Conservation (phyloP, 2,888 invertebrate genomes). For the Entomobrya multifasciata region DNA sequence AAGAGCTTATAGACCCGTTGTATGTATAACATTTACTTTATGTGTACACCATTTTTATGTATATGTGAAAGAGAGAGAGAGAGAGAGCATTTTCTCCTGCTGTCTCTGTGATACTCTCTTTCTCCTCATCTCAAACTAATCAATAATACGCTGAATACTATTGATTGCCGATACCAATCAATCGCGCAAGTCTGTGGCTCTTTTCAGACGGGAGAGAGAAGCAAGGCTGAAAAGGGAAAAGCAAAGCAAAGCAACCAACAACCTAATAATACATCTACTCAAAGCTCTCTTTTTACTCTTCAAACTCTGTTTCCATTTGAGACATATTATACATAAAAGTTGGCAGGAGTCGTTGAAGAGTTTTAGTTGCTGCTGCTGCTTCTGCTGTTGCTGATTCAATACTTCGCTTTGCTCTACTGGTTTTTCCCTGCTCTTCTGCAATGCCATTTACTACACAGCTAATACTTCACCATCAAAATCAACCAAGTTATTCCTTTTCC, state of each 20-base stretch:
- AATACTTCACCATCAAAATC: slow-evolving; percentile 71
- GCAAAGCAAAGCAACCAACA: slow-evolving; percentile 73
- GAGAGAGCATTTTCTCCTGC: slow-evolving; percentile 66
- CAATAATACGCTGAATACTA: slow-evolving; percentile 80
- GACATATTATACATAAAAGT: slow-evolving; percentile 75
- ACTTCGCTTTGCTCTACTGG: slow-evolving; percentile 32
- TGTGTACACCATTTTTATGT: slow-evolving; percentile 45
- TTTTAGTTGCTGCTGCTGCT: slow-evolving; percentile 48
- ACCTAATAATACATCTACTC: slow-evolving; percentile 68
- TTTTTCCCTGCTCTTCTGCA: slow-evolving; percentile 14
- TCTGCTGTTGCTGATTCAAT: slow-evolving; percentile 65
- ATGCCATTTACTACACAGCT: slow-evolving; percentile 37
- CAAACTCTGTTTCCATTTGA: slow-evolving; percentile 71
- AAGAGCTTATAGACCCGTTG: slow-evolving; percentile 71
- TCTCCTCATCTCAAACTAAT: slow-evolving; percentile 80
- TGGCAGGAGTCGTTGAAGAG: slow-evolving; percentile 74
- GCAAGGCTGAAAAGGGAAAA: slow-evolving; percentile 63
- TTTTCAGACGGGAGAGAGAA: slow-evolving; percentile 59
- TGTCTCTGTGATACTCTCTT: slow-evolving; percentile 79
- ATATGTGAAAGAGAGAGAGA: slow-evolving; percentile 29
- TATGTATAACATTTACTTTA: slow-evolving; percentile 37
- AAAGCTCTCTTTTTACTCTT: slow-evolving; percentile 72
- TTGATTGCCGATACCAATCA: slow-evolving; percentile 80
- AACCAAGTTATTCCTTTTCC: slow-evolving; percentile 70
- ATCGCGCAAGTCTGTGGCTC: slow-evolving; percentile 79